Evolutionary conservation across 2,797 vertebrate species (phyloP).

Genomic region (Saxicola maurus): DNA sequence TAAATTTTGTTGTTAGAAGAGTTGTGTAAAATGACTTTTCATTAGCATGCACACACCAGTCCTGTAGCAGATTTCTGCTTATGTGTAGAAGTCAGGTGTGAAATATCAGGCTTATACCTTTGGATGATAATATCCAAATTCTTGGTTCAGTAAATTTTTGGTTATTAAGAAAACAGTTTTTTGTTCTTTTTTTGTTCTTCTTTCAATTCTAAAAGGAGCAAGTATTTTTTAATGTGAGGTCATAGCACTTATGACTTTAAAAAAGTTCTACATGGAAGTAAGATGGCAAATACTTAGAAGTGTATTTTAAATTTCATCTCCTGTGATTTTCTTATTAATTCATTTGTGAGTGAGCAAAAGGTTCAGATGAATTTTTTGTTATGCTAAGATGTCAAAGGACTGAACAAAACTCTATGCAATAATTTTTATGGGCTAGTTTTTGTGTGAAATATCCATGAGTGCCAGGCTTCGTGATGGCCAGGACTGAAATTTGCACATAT

Average conservation of each 20-base stretch:
- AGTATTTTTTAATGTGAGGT: background rate
- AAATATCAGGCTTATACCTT: background rate
- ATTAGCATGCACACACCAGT: background rate
- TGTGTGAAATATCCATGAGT: background rate
- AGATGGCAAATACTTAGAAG: background rate
- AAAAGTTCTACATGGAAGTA: background rate
- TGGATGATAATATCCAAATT: background rate
- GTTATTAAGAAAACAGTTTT: background rate
- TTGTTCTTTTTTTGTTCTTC: background rate
- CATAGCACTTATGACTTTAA: background rate
- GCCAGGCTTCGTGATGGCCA: fast-evolving
- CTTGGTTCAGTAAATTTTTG: background rate
- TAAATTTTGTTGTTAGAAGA: slow-evolving; percentile 45
- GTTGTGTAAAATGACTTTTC: slow-evolving; percentile 46
- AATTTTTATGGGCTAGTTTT: background rate
- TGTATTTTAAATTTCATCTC: background rate
- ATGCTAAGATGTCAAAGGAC: background rate
- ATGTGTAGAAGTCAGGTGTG: background rate
- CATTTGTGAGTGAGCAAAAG: background rate
- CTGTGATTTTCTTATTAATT: background rate
- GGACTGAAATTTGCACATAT: background rate
- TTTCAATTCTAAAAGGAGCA: background rate
- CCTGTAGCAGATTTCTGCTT: background rate
- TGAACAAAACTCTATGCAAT: background rate
- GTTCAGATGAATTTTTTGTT: background rate